phyloP scores from a whole-genome alignment of 2,113 vertebrate genomes.

The Arenaria interpres region DNA sequence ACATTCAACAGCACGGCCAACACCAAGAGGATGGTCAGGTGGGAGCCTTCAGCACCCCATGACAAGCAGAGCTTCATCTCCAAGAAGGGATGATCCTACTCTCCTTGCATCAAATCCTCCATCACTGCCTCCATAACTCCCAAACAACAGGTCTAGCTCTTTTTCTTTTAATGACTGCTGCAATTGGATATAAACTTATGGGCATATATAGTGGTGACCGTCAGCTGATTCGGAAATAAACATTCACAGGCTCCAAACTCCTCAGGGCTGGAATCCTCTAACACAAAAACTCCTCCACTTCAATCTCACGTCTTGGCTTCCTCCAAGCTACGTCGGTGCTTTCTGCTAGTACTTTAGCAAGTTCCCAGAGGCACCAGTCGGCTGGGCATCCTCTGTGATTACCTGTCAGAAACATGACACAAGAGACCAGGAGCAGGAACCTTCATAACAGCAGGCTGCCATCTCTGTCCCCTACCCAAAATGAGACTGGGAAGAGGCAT shows the following conservation, averaged over 20 bases:
- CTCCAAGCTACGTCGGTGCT: not conserved
- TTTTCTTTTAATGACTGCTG: not conserved
- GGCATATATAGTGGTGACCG: not conserved
- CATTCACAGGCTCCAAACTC: not conserved
- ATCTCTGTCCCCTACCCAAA: not conserved
- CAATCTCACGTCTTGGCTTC: not conserved
- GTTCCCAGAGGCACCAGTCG: not conserved
- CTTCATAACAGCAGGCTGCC: not conserved
- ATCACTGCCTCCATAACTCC: not conserved
- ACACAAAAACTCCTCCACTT: not conserved
- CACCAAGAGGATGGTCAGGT: not conserved
- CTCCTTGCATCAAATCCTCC: not conserved
- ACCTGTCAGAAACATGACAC: not conserved
- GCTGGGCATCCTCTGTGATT: not conserved
- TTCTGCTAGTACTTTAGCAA: not conserved
- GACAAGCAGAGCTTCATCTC: not conserved
- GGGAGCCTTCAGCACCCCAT: rapidly evolving
- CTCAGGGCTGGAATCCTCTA: not conserved
- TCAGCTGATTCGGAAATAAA: not conserved
- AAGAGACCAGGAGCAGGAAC: not conserved
- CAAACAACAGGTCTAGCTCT: not conserved
- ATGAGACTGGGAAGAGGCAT: not conserved
- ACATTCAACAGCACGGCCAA: rapidly evolving
- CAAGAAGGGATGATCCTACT: not conserved
- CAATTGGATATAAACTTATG: not conserved